Evolutionary conservation across 1,140 invertebrate species (phyloP).

Genomic region (Lethrus apterus): DNA sequence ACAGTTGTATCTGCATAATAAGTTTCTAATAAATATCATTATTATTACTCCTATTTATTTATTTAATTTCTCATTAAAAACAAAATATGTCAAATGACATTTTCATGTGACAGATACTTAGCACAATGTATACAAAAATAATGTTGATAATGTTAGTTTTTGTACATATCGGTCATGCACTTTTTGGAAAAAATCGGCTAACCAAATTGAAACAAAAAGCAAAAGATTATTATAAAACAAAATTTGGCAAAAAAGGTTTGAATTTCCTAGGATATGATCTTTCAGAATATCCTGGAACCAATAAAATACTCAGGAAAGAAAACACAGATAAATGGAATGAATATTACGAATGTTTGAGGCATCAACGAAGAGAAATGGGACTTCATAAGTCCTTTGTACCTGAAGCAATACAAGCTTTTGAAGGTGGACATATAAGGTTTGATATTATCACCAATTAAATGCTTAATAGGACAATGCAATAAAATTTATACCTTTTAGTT

Average conservation of each 20-base stretch:
- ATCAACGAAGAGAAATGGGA: conserved; percentile 32
- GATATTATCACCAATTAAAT: conserved; percentile 15
- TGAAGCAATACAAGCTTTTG: conserved; percentile 38
- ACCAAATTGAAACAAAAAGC: conserved; percentile 32
- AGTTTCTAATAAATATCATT: no score
- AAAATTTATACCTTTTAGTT: background rate
- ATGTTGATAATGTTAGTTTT: no score
- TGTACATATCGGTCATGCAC: no score
- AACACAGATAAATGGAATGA: conserved; percentile 43
- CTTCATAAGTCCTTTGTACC: conserved; percentile 36
- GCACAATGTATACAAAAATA: no score
- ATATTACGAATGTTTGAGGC: conserved; percentile 46
- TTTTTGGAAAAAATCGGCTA: no score
- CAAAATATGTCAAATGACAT: no score
- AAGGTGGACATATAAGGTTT: conserved; percentile 42
- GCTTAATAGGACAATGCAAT: background rate
- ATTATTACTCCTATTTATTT: no score
- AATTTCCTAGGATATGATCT: conserved; percentile 37
- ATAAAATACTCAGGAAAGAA: conserved; percentile 35
- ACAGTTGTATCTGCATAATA: no score
- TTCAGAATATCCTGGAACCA: conserved; percentile 43
- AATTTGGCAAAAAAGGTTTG: conserved; percentile 34
- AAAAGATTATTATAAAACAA: conserved; percentile 32
- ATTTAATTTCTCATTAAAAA: no score
- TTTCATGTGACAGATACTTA: no score